Evolutionary conservation across 1,140 invertebrate genomes (phyloP).

Genomic region (Drosophila insularis): DNA sequence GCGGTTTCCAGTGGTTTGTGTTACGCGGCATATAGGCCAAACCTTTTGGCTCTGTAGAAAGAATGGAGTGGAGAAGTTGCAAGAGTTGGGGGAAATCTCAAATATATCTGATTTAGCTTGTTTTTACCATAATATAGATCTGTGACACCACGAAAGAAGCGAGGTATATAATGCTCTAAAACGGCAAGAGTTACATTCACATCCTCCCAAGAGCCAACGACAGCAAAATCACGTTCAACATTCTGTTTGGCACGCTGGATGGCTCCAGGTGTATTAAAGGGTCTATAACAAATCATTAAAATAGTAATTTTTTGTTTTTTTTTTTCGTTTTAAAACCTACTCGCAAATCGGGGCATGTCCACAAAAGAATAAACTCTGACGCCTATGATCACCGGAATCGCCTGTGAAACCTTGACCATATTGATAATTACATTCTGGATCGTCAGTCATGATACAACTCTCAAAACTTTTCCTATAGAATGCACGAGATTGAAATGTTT

Average conservation of each 20-base stretch:
- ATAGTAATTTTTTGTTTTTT: too few relatives aligned
- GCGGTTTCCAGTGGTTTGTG: slow-evolving; percentile 63
- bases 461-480: slow-evolving; percentile 94
- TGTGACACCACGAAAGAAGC: slow-evolving; percentile 89
- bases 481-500: slow-evolving; percentile 89
- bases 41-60: slow-evolving; percentile 33
- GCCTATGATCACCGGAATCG: slow-evolving; percentile 89
- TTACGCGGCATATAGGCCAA: slow-evolving; percentile 45
- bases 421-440: slow-evolving; percentile 92
- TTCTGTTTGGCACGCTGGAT: slow-evolving; percentile 90
- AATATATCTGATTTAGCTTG: too few relatives aligned
- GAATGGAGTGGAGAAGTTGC: slow-evolving; percentile 40
- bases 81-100: slow-evolving; percentile 23
- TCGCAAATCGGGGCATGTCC: slow-evolving; percentile 92
- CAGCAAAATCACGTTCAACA: slow-evolving; percentile 92
- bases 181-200: slow-evolving; percentile 91
- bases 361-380: slow-evolving; percentile 90
- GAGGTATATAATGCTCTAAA: slow-evolving; percentile 90
- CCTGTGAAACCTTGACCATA: slow-evolving; percentile 89
- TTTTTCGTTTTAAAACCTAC: too few relatives aligned
- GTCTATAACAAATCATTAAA: too few relatives aligned
- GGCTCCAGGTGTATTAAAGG: slow-evolving; percentile 91
- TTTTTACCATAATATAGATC: slow-evolving; percentile 88
- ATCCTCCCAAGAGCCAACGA: slow-evolving; percentile 92
- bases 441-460: slow-evolving; percentile 90